phyloP scores from a whole-genome alignment of 2,888 invertebrate genomes.

The Ctena decussata region DNA sequence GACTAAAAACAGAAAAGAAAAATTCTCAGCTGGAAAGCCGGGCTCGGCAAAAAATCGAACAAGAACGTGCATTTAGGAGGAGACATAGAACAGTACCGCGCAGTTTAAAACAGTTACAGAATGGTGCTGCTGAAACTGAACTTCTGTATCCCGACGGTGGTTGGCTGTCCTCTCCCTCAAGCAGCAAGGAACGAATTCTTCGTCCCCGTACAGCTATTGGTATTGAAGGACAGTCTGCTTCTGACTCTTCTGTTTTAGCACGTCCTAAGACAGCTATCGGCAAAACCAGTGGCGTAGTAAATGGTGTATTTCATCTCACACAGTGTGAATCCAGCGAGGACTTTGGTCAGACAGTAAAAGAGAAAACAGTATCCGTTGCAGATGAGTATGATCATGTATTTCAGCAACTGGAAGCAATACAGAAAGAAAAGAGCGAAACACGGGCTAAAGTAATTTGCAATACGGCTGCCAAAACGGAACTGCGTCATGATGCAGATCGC shows the following conservation, averaged over 20 bases:
- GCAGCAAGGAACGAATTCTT: slow-evolving; percentile 41
- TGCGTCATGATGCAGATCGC: slow-evolving; percentile 61
- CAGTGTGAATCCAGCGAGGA: slow-evolving; percentile 63
- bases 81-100: slow-evolving; percentile 67
- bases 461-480: slow-evolving; percentile 64
- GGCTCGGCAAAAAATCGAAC: slow-evolving; percentile 59
- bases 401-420: slow-evolving; percentile 72
- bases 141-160: slow-evolving; percentile 55
- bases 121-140: slow-evolving; percentile 73
- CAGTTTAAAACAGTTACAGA: slow-evolving; percentile 75
- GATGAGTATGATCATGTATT: slow-evolving; percentile 67
- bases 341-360: slow-evolving; percentile 40
- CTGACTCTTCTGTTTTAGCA: not conserved
- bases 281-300: not conserved
- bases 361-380: slow-evolving; percentile 45
- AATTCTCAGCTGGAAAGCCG: slow-evolving; percentile 58
- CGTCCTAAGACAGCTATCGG: slow-evolving; percentile 53
- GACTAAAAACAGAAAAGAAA: slow-evolving; percentile 69
- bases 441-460: slow-evolving; percentile 72
- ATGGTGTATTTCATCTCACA: slow-evolving; percentile 62
- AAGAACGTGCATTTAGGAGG: slow-evolving; percentile 44
- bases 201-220: slow-evolving; percentile 66
- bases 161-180: slow-evolving; percentile 30
- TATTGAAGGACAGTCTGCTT: slow-evolving; percentile 43
- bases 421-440: slow-evolving; percentile 69